Evolutionary conservation across 1,140 invertebrate species (phyloP).

Genomic region (Zeugodacus cucurbitae): DNA sequence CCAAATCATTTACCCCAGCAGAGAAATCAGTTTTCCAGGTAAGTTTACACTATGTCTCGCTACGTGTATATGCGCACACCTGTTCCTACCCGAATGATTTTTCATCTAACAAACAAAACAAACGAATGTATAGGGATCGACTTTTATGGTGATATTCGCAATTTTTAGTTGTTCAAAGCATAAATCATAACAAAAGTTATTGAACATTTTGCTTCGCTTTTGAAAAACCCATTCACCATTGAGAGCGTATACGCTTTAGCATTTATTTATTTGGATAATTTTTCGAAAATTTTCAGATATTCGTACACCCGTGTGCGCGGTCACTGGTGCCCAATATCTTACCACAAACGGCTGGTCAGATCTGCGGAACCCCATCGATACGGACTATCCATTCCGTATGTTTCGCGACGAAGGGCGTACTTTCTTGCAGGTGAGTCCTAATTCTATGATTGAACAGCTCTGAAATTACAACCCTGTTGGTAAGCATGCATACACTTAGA

Average conservation of each 20-base stretch:
- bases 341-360: constrained; percentile 81
- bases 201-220: too few relatives aligned
- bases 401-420: constrained; percentile 83
- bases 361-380: constrained; percentile 77
- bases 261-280: too few relatives aligned
- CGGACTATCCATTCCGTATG: constrained; percentile 82
- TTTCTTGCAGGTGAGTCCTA: constrained; percentile 75
- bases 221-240: too few relatives aligned
- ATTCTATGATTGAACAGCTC: neutral
- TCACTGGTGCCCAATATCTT: constrained; percentile 84
- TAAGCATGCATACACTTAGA: neutral
- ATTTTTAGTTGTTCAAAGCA: neutral
- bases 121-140: too few relatives aligned
- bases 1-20: constrained; percentile 87
- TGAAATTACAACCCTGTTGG: neutral
- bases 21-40: constrained; percentile 86
- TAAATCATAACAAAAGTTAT: neutral
- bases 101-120: too few relatives aligned
- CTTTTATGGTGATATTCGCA: neutral
- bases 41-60: constrained; percentile 51
- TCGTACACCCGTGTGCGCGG: constrained; percentile 83
- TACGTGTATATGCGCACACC: neutral
- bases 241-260: too few relatives aligned
- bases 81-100: neutral
- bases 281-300: constrained; percentile 70